phyloP scores from a whole-genome alignment of 2,797 vertebrate genomes.

The Arnoldichthys spilopterus region DNA sequence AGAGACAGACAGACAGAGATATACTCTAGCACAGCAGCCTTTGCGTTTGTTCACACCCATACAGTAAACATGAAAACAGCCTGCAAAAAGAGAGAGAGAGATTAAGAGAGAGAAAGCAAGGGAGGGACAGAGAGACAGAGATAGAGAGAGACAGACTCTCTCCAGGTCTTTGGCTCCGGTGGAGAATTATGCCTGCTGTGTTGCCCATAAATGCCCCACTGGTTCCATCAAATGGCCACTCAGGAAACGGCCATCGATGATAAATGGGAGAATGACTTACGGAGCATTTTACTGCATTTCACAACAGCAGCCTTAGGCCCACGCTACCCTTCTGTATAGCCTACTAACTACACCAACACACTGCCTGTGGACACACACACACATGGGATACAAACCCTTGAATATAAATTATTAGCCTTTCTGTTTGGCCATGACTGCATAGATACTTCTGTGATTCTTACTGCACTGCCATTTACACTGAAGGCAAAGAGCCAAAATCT shows the following conservation, averaged over 20 bases:
- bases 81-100: not conserved
- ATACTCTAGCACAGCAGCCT: no score
- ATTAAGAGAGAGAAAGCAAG: not conserved
- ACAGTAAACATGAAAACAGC: no score
- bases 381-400: not conserved
- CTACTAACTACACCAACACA: not conserved
- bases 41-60: no score
- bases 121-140: not conserved
- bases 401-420: no score
- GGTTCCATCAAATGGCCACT: slow-evolving; percentile 54
- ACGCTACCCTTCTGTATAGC: not conserved
- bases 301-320: slow-evolving; percentile 5
- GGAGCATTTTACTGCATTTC: slow-evolving; percentile 27
- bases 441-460: not conserved
- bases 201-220: slow-evolving; percentile 49
- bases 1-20: not conserved
- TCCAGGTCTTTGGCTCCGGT: slow-evolving; percentile 16
- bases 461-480: no score
- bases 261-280: slow-evolving; percentile 45
- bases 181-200: slow-evolving; percentile 45
- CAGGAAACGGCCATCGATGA: slow-evolving; percentile 49
- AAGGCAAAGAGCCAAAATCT: no score
- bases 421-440: not conserved
- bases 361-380: not conserved
- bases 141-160: not conserved